Base-by-base conservation (phyloP, 1,140 invertebrate genomes). In the Procambarus virginalis region DNA sequence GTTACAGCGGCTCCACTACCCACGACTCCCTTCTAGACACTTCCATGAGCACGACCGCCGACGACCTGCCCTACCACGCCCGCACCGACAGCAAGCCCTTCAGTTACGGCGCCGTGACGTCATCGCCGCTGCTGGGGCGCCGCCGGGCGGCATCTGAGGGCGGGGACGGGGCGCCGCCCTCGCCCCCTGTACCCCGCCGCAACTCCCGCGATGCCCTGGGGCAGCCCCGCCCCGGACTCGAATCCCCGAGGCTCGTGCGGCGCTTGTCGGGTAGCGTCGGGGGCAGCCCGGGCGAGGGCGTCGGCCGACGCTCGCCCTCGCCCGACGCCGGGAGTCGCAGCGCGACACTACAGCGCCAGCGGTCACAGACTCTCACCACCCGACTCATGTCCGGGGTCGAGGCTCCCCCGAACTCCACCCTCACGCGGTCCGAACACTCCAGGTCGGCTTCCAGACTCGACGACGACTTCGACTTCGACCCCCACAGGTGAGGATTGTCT, bases 1-100 rank as follows among this genome's bases (percentile, higher is more conserved):
- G 91, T 9, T 89, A 82, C 86, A 91, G 91, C 55, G 86, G 85
- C 48, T 89, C 83, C 49, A 89, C 86, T 55, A 91, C 86, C 58
- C 91, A 89, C 55, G 86, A 86, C 75, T 89, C 83, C 14, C 86
- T 89, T 55, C 86, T 86, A 20, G 89, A 90, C 55, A 80, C 91
- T 20, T 91, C 91, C 4, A 78, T 91, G 20, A 91, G 86, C 70
- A 89, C 91, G 45, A 92, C 78, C 34, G 73, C 75, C 14, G 89
- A 92, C 12, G 91, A 92, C 60, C 91, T 93, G 75, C 97, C 97
- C 49, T 98, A 97, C 93, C 97, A 97, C 95, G 96, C 97, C 86
- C 94, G 97, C 79, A 95, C 96, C 81, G 96, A 97, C 93, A 96
- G 96, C 91, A 95, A 96, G 90, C 97, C 97, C 34, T 98, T 98